Percentiles rank a stretch among this genome's conserved stretches.
Evolutionary conservation across 1,140 invertebrate species (phyloP).

Genomic region (Tetraneura akinire): DNA sequence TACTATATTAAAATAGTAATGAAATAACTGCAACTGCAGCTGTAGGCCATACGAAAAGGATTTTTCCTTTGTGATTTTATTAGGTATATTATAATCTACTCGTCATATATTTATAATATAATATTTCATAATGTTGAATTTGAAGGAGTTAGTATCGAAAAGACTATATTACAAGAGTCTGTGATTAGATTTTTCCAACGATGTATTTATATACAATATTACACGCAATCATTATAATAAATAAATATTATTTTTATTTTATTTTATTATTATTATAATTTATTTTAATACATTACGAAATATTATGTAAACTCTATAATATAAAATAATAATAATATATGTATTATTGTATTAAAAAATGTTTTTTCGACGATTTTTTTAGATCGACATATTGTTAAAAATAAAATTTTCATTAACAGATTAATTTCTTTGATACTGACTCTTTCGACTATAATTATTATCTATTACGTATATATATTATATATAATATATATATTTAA

Average conservation of each 20-base stretch:
- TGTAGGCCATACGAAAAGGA: not conserved
- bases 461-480: too few species aligned
- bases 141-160: constrained; percentile 34
- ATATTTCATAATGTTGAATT: constrained; percentile 10
- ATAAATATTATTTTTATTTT: not conserved
- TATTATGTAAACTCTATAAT: not conserved
- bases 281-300: constrained; percentile 13
- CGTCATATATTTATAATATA: too few species aligned
- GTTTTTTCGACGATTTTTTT: constrained; percentile 3
- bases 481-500: too few species aligned
- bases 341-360: not conserved
- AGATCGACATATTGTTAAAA: constrained; percentile 10
- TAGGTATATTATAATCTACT: constrained; percentile 6
- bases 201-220: constrained; percentile 21
- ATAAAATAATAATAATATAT: not conserved
- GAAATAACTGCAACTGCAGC: too few species aligned
- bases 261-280: constrained; percentile 1
- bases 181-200: not conserved
- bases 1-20: too few species aligned
- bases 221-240: not conserved
- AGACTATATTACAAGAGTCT: not conserved
- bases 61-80: constrained; percentile 2
- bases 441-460: constrained; percentile 28
- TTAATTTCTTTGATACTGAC: constrained; percentile 21
- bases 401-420: constrained; percentile 7